Evolutionary conservation across 2,888 invertebrate species (phyloP), one percentile per base, ranked within the genome.

Genomic region (Stegana nigrithorax): DNA sequence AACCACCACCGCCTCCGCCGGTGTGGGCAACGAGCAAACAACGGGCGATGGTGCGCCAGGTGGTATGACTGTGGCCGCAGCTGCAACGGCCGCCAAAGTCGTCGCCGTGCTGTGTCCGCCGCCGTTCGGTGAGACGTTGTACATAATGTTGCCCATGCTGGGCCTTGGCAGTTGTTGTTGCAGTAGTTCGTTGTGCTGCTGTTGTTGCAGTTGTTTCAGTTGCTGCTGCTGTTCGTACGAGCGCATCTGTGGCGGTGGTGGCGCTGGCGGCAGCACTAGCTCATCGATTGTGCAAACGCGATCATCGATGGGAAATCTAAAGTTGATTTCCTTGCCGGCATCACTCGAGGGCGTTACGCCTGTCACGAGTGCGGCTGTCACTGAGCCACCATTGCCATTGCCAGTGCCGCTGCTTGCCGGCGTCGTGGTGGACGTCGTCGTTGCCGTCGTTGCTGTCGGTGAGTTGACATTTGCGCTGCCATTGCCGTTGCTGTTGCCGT

Each of bases 261-360:
- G 81, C 8, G 83, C 80, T 10, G 85, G 81, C 3, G 85, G 85
- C 64, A 83, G 55, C 2, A 82, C 75, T 19, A 86, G 71, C 63
- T 86, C 86, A 74, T 85, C 86, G 73, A 86, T 84, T 63, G 85
- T 86, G 67, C 86, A 86, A 51, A 86, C 85, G 55, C 84, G 83
- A 73, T 84, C 85, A 66, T 85, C 84, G 61, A 88, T 84, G 32
- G 89, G 88, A 82, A 89, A 89, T 80, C 88, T 88, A 76, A 89
- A 89, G 83, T 87, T 89, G 69, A 89, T 88, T 79, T 89, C 89
- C 63, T 83, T 85, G 67, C 76, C 79, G 25, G 51, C 66, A 12
- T 69, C 72, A n/a, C 60, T 62, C 5, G 32, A 14, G 29, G 21
- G 50, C 19, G 39, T 44, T 69, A 2, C 57, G 44, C n/a, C 32